These are phyloP conservation scores for Drosophila asahinai DNA, from an alignment of 1,140 invertebrate genomes.

Conservation along the genomic window DNA sequence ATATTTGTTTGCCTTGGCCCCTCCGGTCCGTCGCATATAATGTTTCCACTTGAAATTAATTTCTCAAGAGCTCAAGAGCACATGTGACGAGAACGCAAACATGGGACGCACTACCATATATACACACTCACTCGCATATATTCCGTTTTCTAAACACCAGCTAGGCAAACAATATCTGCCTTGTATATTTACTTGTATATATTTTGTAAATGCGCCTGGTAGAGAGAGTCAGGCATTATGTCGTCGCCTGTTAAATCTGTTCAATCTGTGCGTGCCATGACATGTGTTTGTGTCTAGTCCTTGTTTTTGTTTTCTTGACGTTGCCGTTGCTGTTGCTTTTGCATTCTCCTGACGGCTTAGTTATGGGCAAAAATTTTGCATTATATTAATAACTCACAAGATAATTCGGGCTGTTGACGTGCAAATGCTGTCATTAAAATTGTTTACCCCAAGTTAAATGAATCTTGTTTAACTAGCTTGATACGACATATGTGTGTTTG, in stretches of 20 bases:
- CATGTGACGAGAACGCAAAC: conserved; percentile 68
- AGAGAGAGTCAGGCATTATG: conserved; percentile 66
- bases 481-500: conserved; percentile 8
- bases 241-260: conserved; percentile 76
- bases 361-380: conserved; percentile 60
- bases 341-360: conserved; percentile 55
- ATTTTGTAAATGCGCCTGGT: conserved; percentile 68
- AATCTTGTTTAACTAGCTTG: conserved; percentile 32
- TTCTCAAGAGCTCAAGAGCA: conserved; percentile 81
- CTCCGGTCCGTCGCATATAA: conserved; percentile 49
- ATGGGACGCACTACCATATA: conserved; percentile 9
- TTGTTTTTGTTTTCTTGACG: conserved; percentile 36
- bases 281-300: conserved; percentile 63
- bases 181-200: conserved; percentile 60
- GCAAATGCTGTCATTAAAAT: conserved; percentile 62
- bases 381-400: conserved; percentile 69
- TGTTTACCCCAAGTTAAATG: conserved; percentile 53
- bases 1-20: conserved; percentile 68
- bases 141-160: conserved; percentile 75
- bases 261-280: conserved; percentile 76
- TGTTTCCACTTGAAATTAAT: conserved; percentile 83
- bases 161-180: conserved; percentile 62
- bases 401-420: conserved; percentile 61
- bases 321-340: conserved; percentile 11
- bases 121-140: conserved; percentile 19